Evolutionary conservation across 2,113 vertebrate species (phyloP), one percentile per base, ranked within the genome.

Genomic region (Gambusia affinis): DNA sequence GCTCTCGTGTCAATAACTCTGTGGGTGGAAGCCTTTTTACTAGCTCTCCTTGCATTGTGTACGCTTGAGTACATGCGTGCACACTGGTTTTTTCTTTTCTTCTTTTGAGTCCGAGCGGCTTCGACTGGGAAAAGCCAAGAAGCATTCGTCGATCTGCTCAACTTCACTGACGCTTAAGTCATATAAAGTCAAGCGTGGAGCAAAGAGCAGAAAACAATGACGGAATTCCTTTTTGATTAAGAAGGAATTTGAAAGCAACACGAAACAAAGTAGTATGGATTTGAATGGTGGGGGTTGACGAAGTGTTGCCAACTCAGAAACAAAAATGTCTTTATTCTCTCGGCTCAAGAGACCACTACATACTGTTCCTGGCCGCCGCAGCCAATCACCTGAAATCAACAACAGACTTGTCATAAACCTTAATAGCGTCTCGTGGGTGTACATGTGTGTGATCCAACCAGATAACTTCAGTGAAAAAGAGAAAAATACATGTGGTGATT

Each of bases 21-120:
- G 86, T 71, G 81, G 76, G 85, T 81, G 83, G 85, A 88, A 65
- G 82, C 80, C 87, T 91, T 90, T 87, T 90, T 87, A 85, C 76
- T 61, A 75, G 87, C 70, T 79, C 73, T 72, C 67, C 27, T 70
- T 82, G 79, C 24, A 64, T 84, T 70, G 64, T 87, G 74, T 79
- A 12, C 64, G 73, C 72, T 68, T 62, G 28, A 70, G 33, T 67
- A 71, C 62, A 54, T 44, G 66, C 63, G 63, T 39, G 63, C 33
- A 60, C n/a, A 15, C 70, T 47, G 72, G 31, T 72, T 54, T 67
- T 19, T n/a, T 64, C 67, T 27, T 78, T 4, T 6, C 51, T 69
- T 17, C 67, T 69, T 78, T 87, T n/a, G 62, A 73, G 73, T 72
- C 68, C 73, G 8, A 35, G 62, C 57, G 60, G 73, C 62, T 47